phyloP scores from a whole-genome alignment of 2,888 invertebrate species.

The Thumatha senex region DNA sequence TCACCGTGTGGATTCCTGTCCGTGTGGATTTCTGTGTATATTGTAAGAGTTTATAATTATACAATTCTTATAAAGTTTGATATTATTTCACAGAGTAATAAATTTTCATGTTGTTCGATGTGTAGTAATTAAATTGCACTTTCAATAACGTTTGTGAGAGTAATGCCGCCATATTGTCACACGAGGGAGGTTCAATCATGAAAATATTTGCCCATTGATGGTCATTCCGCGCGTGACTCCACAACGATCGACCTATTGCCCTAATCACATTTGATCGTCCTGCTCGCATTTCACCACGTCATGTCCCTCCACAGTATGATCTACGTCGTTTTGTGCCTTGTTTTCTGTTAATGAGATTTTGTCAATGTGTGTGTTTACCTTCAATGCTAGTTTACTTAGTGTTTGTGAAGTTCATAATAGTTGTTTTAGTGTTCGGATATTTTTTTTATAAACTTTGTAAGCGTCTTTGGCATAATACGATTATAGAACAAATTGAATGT shows the following conservation, averaged over 20 bases:
- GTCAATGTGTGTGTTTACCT: constrained; percentile 9
- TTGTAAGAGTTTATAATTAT: no score
- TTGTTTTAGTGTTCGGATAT: background rate
- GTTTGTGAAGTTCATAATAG: background rate
- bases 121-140: constrained; percentile 16
- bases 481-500: no score
- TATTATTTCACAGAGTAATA: no score
- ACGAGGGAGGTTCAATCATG: constrained; percentile 43
- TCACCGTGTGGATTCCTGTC: no score
- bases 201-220: constrained; percentile 52
- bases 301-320: constrained; percentile 32
- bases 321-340: constrained; percentile 22
- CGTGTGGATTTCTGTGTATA: no score
- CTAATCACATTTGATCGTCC: constrained; percentile 47
- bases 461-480: no score
- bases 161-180: constrained; percentile 30
- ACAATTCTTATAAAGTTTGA: no score
- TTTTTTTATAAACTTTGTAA: background rate
- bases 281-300: constrained; percentile 37
- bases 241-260: constrained; percentile 44
- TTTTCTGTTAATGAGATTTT: constrained; percentile 32
- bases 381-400: background rate
- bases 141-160: constrained; percentile 23
- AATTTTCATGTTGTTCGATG: background rate
- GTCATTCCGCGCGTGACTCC: constrained; percentile 47